phyloP scores from a whole-genome alignment of 2,888 invertebrate genomes.

The Adelognathus sp. region DNA sequence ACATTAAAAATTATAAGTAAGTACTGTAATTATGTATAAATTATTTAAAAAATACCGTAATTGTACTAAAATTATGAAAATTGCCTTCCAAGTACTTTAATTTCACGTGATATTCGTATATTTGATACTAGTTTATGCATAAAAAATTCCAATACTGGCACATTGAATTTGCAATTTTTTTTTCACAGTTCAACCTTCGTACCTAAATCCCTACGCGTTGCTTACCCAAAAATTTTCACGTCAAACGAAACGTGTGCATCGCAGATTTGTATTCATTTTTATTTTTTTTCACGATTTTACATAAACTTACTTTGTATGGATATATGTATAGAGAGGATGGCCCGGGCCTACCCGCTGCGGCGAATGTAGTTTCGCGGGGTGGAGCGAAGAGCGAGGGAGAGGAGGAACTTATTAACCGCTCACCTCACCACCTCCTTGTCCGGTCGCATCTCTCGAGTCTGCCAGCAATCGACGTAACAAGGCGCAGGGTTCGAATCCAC shows the following conservation, averaged over 20 bases:
- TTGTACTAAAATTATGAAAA: too few relatives aligned
- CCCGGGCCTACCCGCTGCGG: constrained; percentile 40
- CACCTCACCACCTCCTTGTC: constrained; percentile 37
- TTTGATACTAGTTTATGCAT: too few relatives aligned
- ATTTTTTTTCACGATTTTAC: background rate
- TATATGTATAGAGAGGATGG: constrained; percentile 29
- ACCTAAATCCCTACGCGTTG: background rate
- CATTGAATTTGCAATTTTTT: too few relatives aligned
- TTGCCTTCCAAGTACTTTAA: too few relatives aligned
- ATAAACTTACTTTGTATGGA: background rate
- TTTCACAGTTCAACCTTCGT: too few relatives aligned
- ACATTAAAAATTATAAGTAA: too few relatives aligned
- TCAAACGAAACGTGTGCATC: background rate
- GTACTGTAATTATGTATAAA: too few relatives aligned
- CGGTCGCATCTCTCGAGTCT: constrained; percentile 28
- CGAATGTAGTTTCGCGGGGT: constrained; percentile 21
- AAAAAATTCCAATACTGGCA: too few relatives aligned
- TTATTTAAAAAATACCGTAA: too few relatives aligned
- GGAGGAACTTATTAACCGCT: constrained; percentile 40
- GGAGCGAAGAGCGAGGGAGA: background rate
- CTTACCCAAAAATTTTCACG: background rate
- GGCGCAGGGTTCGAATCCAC: constrained; percentile 42
- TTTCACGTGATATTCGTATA: too few relatives aligned
- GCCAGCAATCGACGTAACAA: constrained; percentile 57
- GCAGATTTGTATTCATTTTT: background rate